A percentile compares a stretch with the other conserved stretches of the same genome.
These are phyloP conservation scores for Lissonota sp. DNA, from an alignment of 2,888 invertebrate species.

Conservation along the genomic window DNA sequence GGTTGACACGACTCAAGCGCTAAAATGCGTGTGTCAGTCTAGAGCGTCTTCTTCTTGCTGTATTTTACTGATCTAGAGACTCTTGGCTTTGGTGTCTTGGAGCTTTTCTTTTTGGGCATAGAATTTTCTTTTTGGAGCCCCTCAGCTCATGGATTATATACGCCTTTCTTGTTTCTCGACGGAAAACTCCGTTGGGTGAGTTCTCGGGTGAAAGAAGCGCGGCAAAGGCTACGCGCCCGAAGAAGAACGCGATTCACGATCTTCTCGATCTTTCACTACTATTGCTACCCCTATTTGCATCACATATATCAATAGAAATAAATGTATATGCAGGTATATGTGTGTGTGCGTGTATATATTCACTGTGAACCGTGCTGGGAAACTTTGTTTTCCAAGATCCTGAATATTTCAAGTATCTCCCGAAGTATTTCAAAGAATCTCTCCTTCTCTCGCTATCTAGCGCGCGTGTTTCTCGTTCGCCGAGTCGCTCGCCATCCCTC, in stretches of 20 bases:
- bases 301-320: background rate
- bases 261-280: constrained; percentile 33
- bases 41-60: no score
- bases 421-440: constrained; percentile 65
- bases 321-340: no score
- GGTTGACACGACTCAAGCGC: no score
- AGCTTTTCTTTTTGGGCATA: no score
- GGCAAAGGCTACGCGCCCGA: constrained; percentile 8
- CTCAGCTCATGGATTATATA: no score
- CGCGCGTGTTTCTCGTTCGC: background rate
- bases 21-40: no score
- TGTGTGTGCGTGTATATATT: background rate
- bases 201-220: constrained; percentile 5
- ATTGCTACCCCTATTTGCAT: background rate
- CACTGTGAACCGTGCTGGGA: constrained; percentile 32
- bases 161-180: no score
- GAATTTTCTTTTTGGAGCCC: no score
- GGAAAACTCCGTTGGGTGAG: no score
- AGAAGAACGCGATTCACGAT: constrained; percentile 27
- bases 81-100: no score
- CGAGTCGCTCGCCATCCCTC: background rate
- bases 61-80: no score
- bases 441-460: background rate
- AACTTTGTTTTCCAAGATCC: constrained; percentile 66
- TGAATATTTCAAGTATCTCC: constrained; percentile 66